Conservation (phyloP, 2,888 invertebrate genomes). For the Gari tellinella region DNA sequence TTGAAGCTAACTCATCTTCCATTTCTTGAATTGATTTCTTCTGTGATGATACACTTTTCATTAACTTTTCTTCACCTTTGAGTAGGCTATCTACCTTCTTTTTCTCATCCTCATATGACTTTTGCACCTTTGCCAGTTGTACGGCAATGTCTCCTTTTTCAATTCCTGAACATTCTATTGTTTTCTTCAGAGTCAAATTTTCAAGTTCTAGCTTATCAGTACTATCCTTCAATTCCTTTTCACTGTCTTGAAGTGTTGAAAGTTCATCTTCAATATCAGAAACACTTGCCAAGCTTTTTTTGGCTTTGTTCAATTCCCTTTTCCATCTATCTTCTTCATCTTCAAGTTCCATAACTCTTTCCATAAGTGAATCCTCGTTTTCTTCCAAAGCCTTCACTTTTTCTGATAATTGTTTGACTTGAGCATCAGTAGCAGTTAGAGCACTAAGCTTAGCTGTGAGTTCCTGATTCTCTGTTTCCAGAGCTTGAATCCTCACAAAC, state of each 20-base stretch:
- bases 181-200: slow-evolving; percentile 40
- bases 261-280: slow-evolving; percentile 60
- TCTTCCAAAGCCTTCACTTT: slow-evolving; percentile 76
- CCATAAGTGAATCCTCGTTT: slow-evolving; percentile 79
- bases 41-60: slow-evolving; percentile 61
- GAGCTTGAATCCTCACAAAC: slow-evolving; percentile 70
- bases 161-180: slow-evolving; percentile 30
- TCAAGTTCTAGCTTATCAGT: slow-evolving; percentile 56
- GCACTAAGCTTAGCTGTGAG: slow-evolving; percentile 58
- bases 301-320: slow-evolving; percentile 60
- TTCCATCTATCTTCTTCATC: slow-evolving; percentile 66
- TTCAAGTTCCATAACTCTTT: slow-evolving; percentile 78
- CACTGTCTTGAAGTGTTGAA: slow-evolving; percentile 53
- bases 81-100: slow-evolving; percentile 62
- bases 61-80: slow-evolving; percentile 63
- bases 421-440: slow-evolving; percentile 64
- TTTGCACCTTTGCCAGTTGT: slow-evolving; percentile 49
- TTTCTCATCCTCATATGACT: slow-evolving; percentile 63
- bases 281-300: slow-evolving; percentile 44
- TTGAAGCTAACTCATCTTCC: slow-evolving; percentile 64
- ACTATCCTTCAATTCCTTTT: slow-evolving; percentile 50
- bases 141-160: slow-evolving; percentile 59
- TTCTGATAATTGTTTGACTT: slow-evolving; percentile 69
- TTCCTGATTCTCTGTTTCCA: slow-evolving; percentile 72
- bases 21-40: slow-evolving; percentile 63